A percentile compares a stretch with the other conserved stretches of the same genome.
These are phyloP conservation scores for Chaetops frenatus DNA, from an alignment of 2,113 vertebrate genomes.

Conservation along the genomic window DNA sequence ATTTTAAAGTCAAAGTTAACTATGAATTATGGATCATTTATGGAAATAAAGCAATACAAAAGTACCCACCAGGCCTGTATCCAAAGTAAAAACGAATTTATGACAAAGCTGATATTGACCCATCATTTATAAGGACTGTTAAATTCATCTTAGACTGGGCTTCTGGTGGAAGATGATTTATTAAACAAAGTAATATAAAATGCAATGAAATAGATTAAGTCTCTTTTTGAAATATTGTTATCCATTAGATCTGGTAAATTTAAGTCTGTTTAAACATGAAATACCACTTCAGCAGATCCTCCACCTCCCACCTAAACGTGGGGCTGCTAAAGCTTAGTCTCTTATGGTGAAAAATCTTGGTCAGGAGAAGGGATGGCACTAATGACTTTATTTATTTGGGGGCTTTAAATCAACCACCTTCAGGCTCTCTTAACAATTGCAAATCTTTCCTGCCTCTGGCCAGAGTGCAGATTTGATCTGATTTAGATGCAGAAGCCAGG, in stretches of 20 bases:
- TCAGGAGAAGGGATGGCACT: neutral
- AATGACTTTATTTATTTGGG: constrained; percentile 4
- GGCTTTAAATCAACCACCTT: neutral
- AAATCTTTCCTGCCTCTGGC: neutral
- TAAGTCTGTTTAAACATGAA: constrained; percentile 37
- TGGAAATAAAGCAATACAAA: constrained; percentile 35
- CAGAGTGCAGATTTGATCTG: neutral
- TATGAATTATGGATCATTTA: constrained; percentile 49
- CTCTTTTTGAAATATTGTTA: constrained; percentile 60
- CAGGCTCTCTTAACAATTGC: neutral
- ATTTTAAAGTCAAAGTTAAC: constrained; percentile 40
- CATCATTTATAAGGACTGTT: constrained; percentile 65
- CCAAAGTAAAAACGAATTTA: constrained; percentile 65
- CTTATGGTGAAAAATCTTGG: neutral
- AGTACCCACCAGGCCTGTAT: constrained; percentile 48
- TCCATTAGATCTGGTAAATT: constrained; percentile 2
- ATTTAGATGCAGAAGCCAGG: neutral
- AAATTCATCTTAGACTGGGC: constrained; percentile 44
- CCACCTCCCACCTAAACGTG: neutral
- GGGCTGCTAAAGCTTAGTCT: neutral
- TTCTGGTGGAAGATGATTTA: constrained; percentile 55
- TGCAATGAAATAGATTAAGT: constrained; percentile 56
- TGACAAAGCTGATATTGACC: constrained; percentile 58
- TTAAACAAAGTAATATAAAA: constrained; percentile 50
- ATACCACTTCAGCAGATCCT: neutral